Conservation (phyloP, 2,888 invertebrate species). For the Siphonodentalium dalli region DNA sequence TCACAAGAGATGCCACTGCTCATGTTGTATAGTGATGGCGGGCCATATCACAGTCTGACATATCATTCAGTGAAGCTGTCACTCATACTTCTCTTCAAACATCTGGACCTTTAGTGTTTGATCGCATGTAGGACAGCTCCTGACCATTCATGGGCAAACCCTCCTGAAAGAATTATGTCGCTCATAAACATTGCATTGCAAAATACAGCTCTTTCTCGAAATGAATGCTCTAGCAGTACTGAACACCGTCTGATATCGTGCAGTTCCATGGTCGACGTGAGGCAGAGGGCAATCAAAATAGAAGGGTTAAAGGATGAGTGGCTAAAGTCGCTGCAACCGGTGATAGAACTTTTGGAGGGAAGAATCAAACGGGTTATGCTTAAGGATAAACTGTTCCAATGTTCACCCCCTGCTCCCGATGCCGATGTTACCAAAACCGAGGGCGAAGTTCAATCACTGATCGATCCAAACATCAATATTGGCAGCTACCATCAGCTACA, state of each 20-base stretch:
- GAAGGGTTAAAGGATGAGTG: conserved; percentile 14
- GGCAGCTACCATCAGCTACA: too few species aligned
- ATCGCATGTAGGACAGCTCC: conserved; percentile 29
- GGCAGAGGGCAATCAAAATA: conserved; percentile 21
- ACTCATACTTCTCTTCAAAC: conserved; percentile 14
- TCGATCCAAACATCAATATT: too few species aligned
- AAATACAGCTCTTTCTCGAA: conserved; percentile 21
- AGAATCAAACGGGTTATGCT: conserved; percentile 17
- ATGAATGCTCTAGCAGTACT: conserved; percentile 13
- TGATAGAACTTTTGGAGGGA: conserved; percentile 11
- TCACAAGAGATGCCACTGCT: background rate
- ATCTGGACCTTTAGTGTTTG: conserved; percentile 11
- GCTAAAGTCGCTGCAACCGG: conserved; percentile 12
- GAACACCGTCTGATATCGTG: conserved; percentile 21
- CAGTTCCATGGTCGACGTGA: conserved; percentile 22
- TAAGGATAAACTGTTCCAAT: too few species aligned
- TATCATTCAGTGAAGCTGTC: conserved; percentile 19
- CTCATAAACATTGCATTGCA: conserved; percentile 28
- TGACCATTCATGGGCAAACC: conserved; percentile 27
- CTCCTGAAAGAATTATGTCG: conserved; percentile 30
- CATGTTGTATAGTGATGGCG: conserved; percentile 15
- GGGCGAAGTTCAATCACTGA: too few species aligned
- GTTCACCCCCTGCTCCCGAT: too few species aligned
- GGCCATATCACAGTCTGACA: conserved; percentile 19
- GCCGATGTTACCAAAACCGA: too few species aligned